Evolutionary conservation across 2,113 vertebrate genomes (phyloP).

Genomic region (Heptranchias perlo): DNA sequence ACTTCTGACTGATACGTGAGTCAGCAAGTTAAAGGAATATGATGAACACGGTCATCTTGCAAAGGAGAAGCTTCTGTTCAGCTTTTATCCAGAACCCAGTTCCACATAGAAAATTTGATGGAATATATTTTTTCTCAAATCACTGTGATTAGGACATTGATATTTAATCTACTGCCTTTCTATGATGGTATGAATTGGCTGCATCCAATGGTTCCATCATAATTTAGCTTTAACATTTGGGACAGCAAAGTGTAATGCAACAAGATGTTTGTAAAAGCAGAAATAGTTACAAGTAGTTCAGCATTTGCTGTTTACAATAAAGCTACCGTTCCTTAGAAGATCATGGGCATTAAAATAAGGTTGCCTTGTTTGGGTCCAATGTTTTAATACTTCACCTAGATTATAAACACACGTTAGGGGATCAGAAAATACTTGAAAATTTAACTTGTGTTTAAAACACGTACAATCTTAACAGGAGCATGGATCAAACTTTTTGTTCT

Average conservation of each 20-base stretch:
- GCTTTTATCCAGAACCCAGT: neutral
- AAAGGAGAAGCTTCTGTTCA: neutral
- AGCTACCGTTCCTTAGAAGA: neutral
- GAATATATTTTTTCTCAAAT: neutral
- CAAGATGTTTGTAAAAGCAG: neutral
- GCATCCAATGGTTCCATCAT: neutral
- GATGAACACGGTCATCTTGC: neutral
- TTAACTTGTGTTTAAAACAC: neutral
- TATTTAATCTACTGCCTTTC: neutral
- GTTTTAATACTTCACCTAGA: neutral
- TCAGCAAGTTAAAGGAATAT: conserved; percentile 8
- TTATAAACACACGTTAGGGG: neutral
- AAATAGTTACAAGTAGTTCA: too few species aligned
- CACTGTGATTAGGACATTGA: neutral
- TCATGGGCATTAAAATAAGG: neutral
- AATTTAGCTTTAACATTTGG: neutral
- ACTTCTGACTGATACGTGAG: neutral
- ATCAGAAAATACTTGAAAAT: neutral
- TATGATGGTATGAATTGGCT: neutral
- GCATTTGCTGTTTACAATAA: neutral
- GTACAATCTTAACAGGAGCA: neutral
- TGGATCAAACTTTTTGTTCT: neutral
- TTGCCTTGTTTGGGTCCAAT: neutral
- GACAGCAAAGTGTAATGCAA: neutral
- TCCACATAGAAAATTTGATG: neutral